Percentiles rank a stretch among this genome's conserved stretches.
Conservation (phyloP, 2,888 invertebrate species). For the Endomychus coccineus region DNA sequence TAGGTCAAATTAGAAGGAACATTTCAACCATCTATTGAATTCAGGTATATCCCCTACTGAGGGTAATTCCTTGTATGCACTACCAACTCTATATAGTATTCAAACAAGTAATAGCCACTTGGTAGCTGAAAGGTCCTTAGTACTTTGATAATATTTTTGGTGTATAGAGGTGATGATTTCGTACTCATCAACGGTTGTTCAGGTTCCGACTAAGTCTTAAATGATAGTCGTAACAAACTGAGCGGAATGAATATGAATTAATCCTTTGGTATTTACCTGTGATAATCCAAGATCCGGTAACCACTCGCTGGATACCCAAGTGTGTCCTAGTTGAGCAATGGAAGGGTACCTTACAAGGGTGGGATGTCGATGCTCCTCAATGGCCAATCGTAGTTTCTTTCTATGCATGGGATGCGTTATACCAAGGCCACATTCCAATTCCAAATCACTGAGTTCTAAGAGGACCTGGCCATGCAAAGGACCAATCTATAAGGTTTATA, state of each 20-base stretch:
- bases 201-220: too few species aligned
- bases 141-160: too few species aligned
- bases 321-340: slow-evolving; percentile 80
- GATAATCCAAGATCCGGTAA: slow-evolving; percentile 84
- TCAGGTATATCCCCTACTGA: too few species aligned
- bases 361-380: slow-evolving; percentile 86
- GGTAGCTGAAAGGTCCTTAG: too few species aligned
- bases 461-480: slow-evolving; percentile 73
- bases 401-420: slow-evolving; percentile 88
- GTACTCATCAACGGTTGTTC: too few species aligned
- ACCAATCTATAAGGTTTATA: slow-evolving; percentile 60
- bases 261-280: slow-evolving; percentile 48
- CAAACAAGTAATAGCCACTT: too few species aligned
- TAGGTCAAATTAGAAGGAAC: too few species aligned
- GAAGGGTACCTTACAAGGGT: slow-evolving; percentile 80
- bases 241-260: not conserved
- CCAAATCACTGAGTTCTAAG: slow-evolving; percentile 83
- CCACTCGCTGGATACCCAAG: slow-evolving; percentile 93
- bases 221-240: not conserved
- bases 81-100: too few species aligned
- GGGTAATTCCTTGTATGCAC: too few species aligned
- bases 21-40: too few species aligned
- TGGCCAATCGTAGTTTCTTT: slow-evolving; percentile 85
- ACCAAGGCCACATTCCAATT: slow-evolving; percentile 85
- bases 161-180: too few species aligned